Evolutionary conservation across 2,797 vertebrate species (phyloP).

Genomic region (Anableps anableps): DNA sequence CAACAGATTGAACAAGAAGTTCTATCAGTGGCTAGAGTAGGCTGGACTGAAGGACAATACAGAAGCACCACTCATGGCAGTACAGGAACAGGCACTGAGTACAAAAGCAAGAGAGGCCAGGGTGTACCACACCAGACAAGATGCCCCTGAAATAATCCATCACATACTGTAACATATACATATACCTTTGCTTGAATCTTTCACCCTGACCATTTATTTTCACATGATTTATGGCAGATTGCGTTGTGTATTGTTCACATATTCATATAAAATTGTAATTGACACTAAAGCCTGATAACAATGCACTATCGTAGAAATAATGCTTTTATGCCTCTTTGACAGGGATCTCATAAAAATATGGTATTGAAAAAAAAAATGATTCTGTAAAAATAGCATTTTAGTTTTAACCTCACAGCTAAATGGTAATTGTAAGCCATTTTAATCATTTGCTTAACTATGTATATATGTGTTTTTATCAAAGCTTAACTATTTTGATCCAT

Average conservation of each 20-base stretch:
- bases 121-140: neutral
- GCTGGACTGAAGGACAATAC: neutral
- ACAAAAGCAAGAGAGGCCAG: neutral
- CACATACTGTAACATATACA: neutral
- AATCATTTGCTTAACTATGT: neutral
- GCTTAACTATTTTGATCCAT: neutral
- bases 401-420: neutral
- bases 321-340: neutral
- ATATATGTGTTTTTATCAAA: neutral
- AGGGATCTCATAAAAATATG: neutral
- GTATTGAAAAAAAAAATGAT: neutral
- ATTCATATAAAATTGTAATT: neutral
- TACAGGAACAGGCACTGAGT: neutral
- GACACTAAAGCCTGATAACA: neutral
- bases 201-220: neutral
- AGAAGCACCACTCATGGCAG: neutral
- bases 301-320: neutral
- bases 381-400: neutral
- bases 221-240: neutral
- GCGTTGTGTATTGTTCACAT: neutral
- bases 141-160: neutral
- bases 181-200: neutral
- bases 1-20: neutral
- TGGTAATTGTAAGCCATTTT: neutral
- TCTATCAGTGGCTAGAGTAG: neutral